Evolutionary conservation across 23 tunicate genomes (phyloP).

Genomic region (Botrylloides violaceus): DNA sequence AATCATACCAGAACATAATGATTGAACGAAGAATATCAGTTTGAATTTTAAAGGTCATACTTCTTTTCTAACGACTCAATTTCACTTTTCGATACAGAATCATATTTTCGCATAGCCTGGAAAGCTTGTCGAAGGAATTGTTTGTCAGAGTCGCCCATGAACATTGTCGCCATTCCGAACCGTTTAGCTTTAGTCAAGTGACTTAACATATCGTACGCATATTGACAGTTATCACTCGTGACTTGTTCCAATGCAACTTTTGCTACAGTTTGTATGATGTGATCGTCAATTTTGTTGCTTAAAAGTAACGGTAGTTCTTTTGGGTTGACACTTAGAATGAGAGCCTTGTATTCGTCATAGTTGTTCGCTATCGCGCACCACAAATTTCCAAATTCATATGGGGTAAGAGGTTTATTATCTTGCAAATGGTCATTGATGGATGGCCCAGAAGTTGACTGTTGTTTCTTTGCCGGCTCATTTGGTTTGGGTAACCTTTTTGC

Average conservation of each 20-base stretch:
- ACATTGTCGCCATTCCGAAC: conserved; percentile 76
- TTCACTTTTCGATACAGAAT: not conserved
- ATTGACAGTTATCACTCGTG: conserved; percentile 14
- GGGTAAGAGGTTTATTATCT: conserved; percentile 29
- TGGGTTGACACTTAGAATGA: conserved; percentile 30
- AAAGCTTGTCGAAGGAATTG: conserved; percentile 20
- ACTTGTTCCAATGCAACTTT: conserved; percentile 34
- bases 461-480: not conserved
- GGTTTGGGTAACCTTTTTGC: not conserved
- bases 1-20: no score
- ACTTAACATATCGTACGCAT: conserved; percentile 33
- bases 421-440: not conserved
- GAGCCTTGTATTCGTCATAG: conserved; percentile 41
- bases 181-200: conserved; percentile 47
- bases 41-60: no score
- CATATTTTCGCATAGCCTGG: not conserved
- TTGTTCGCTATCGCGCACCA: conserved; percentile 65
- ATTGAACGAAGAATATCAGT: no score
- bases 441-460: not conserved
- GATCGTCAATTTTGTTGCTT: conserved; percentile 79
- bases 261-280: conserved; percentile 50
- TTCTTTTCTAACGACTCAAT: not conserved
- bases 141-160: conserved; percentile 40
- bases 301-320: conserved; percentile 40
- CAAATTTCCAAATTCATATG: conserved; percentile 68